Base-by-base conservation (phyloP, 2,888 invertebrate species). In the Lochmaea capreae region DNA sequence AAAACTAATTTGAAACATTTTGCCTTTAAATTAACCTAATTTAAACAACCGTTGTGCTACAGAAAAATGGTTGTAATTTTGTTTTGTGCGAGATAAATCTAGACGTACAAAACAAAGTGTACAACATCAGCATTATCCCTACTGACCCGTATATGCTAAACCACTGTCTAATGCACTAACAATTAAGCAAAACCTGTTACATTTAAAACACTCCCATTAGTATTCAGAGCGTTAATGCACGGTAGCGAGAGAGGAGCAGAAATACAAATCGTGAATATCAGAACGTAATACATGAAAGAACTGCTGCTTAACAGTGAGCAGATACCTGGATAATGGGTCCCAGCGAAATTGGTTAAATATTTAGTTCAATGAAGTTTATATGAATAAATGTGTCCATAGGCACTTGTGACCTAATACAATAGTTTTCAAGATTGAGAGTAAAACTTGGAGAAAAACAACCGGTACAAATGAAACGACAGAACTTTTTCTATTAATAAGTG, bases 121-220 rank as follows among this genome's bases (percentile, higher is more conserved):
- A 18, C 54, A n/a, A n/a, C 54, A 18, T 10, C n/a, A 18, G 18
- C n/a, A 33, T 33, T 33, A 54, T 54, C 54, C 54, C 16, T n/a
- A 69, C 62, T 69, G 69, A 69, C 69, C 69, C 54, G 5, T 33
- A 33, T 69, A 52, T 63, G 63, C 42, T 52, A 52, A 63, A 63
- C 69, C 46, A 49, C 11, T 61, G 33, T 22, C 62, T 62, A 63
- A 63, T 62, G 42, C 69, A 63, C 62, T 42, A 12, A 39, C 42
- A 69, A 69, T 69, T 69, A 69, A 69, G 69, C 49, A 54, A 57
- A 69, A 63, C 63, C 62, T 63, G 12, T 11, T 59, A 26, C 59
- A 26, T 59, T 33, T 59, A 59, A 14, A 59, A 26, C 59, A 33
- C 3, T 69, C 26, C 39, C 63, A 69, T 69, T 69, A 69, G 69